These are phyloP conservation scores for Paraescarpia echinospica DNA, from an alignment of 1,140 invertebrate species.

Conservation along the genomic window DNA sequence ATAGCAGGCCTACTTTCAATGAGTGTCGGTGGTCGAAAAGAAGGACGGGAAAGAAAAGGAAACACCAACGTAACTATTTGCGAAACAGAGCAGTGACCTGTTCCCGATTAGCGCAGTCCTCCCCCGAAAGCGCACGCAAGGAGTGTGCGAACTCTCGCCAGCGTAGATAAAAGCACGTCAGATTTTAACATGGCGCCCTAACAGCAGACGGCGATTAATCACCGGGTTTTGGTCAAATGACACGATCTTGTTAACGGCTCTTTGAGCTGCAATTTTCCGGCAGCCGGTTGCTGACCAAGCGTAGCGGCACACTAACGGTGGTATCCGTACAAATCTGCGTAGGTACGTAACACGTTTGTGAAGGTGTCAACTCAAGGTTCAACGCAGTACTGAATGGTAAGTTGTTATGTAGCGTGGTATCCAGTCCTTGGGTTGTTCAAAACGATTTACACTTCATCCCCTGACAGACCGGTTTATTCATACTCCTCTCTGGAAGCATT, in stretches of 20 bases:
- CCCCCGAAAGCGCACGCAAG: neutral
- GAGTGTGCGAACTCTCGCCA: neutral
- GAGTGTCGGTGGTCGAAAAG: neutral
- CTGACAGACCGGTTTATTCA: too few species aligned
- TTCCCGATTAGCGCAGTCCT: neutral
- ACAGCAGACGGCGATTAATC: neutral
- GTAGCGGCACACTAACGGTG: too few species aligned
- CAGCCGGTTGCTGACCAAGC: too few species aligned
- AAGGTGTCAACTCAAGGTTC: neutral
- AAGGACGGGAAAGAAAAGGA: neutral
- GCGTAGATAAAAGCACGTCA: neutral
- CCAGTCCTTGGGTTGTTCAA: too few species aligned
- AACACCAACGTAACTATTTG: neutral
- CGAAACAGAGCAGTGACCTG: neutral
- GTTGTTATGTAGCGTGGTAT: too few species aligned
- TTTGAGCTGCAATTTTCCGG: neutral
- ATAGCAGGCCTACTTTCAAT: neutral
- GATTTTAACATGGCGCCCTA: neutral
- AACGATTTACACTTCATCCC: too few species aligned
- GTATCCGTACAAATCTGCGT: too few species aligned
- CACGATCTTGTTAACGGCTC: neutral
- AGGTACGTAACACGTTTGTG: too few species aligned
- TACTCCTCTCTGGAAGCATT: too few species aligned
- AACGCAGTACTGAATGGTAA: neutral
- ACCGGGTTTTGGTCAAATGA: neutral